phyloP scores from a whole-genome alignment of 1,140 invertebrate genomes.

The Zophobas morio region DNA sequence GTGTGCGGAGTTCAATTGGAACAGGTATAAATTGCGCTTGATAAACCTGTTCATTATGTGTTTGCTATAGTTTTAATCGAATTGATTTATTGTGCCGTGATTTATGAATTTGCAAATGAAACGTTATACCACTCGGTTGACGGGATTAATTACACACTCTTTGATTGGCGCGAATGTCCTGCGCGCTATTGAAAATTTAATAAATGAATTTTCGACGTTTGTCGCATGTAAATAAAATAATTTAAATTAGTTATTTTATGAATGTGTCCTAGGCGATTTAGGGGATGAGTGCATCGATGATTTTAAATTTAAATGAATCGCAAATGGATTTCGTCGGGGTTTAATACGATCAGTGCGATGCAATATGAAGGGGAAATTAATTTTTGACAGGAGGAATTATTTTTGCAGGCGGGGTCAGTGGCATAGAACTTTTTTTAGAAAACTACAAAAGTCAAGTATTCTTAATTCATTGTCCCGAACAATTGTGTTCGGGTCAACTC shows the following conservation, averaged over 20 bases:
- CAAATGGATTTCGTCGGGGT: no score
- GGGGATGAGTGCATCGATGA: no score
- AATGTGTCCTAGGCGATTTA: no score
- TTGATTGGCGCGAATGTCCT: slow-evolving; percentile 8
- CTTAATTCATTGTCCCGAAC: no score
- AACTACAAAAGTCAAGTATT: no score
- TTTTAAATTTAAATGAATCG: no score
- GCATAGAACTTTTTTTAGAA: no score
- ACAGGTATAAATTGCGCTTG: slow-evolving; percentile 43
- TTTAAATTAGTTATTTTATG: not conserved
- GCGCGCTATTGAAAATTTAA: not conserved
- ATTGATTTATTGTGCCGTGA: slow-evolving; percentile 43
- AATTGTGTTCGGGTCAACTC: no score
- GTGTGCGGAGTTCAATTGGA: slow-evolving; percentile 1
- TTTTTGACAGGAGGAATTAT: no score
- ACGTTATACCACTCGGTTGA: slow-evolving; percentile 19
- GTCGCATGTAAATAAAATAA: slow-evolving; percentile 1
- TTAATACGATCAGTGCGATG: no score
- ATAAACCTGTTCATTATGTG: slow-evolving; percentile 43
- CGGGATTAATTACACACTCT: slow-evolving; percentile 31
- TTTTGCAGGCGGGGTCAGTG: no score
- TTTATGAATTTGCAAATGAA: slow-evolving; percentile 45
- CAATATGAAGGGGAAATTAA: no score
- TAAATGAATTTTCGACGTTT: slow-evolving; percentile 17
- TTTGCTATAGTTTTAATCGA: slow-evolving; percentile 44